Base-by-base conservation (phyloP, 2,888 invertebrate species). In the Drosophila cracens region DNA sequence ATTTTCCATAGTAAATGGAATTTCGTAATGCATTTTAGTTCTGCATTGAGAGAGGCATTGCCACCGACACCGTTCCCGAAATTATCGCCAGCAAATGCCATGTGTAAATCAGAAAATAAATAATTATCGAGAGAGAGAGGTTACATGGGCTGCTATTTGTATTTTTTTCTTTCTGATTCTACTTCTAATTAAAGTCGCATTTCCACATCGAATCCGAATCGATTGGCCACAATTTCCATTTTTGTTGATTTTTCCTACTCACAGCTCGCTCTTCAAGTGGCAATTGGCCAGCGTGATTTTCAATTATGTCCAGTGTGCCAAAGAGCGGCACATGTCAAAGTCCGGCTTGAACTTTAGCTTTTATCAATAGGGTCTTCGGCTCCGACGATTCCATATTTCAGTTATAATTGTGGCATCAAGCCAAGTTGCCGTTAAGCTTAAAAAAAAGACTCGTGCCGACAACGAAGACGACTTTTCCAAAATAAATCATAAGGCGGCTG, bases 1-100 rank as follows among this genome's bases (percentile, higher is more conserved):
- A 87, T 87, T 84, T 81, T 79, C 90, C 87, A 87, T 84, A 84
- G 82, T 72, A 72, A 89, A 88, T 88, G 80, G 76, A 83, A 77
- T 89, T 87, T 90, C 54, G 87, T 84, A 89, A 87, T 90, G 87
- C 84, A 78, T 90, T 87, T 87, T 87, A 89, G 90, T 87, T 89
- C 78, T 90, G 87, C 89, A 73, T 72, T 49, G 64, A 83, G 64
- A 62, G 61, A 27, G 18, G 56, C 61, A 66, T 54, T 54, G 76
- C 69, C 53, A 57, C 38, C 57, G 60, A 51, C 65, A 58, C 62
- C 58, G 66, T 66, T 66, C 68, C 40, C 38, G 51, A 80, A 82
- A 81, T 87, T 89, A 87, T 85, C 88, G 79, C 64, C 68, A 66
- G 71, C 74, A 77, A 73, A 43, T 70, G 70, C 64, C 73, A 80